A percentile compares a stretch with the other conserved stretches of the same genome.
These are phyloP conservation scores for Notospermus geniculatus DNA, from an alignment of 1,140 invertebrate species.

Conservation along the genomic window DNA sequence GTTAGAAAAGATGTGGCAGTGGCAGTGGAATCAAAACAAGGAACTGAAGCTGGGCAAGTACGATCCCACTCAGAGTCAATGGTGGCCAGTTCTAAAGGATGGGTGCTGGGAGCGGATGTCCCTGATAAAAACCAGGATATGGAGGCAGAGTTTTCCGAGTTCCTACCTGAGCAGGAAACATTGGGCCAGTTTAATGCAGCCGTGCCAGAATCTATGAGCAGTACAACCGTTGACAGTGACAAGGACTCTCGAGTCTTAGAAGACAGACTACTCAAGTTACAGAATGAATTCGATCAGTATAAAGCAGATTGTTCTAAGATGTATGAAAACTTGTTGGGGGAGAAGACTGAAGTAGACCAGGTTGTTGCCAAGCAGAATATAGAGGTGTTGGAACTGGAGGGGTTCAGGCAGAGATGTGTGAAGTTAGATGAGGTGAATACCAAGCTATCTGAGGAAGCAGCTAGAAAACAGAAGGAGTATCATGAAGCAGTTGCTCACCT, in stretches of 20 bases:
- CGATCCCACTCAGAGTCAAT: no score
- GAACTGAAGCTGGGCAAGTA: no score
- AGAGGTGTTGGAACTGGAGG: neutral
- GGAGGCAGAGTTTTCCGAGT: no score
- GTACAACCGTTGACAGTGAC: neutral
- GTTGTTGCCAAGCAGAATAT: neutral
- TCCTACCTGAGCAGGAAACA: no score
- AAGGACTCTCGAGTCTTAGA: neutral
- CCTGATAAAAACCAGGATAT: no score
- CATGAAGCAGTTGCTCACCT: neutral
- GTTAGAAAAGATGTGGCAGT: no score
- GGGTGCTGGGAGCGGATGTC: no score
- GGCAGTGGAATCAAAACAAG: no score
- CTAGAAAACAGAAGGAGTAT: no score
- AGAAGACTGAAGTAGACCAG: neutral
- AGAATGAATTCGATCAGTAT: neutral
- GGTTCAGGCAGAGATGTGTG: neutral
- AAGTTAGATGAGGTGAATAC: neutral
- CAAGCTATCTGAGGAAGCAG: neutral
- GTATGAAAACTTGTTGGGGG: neutral
- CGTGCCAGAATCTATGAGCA: no score
- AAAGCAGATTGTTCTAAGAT: neutral
- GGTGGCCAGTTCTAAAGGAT: no score
- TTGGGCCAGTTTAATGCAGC: no score
- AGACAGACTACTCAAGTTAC: constrained; percentile 2